Base-by-base conservation (phyloP, 2,888 invertebrate genomes). In the Metopia argyrocephala region DNA sequence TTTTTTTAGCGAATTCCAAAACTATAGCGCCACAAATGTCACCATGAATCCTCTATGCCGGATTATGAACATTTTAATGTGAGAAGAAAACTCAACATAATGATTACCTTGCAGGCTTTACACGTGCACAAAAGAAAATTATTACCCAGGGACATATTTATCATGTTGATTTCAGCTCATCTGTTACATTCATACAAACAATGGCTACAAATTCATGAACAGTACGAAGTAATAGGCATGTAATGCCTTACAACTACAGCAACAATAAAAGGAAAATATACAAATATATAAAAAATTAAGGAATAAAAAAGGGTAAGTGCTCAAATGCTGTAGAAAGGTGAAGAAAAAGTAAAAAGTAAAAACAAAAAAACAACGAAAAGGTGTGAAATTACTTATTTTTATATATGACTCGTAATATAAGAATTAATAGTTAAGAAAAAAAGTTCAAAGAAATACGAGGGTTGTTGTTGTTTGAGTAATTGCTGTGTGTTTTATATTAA, bases 131-230 rank as follows among this genome's bases (percentile, higher is more conserved):
- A 79, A 74, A 74, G 62, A 74, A 69, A 52, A 79, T 79, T 74
- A 78, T 68, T 79, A 69, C 69, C 78, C 57, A 74, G 78, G 69
- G 78, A 74, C 74, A 69, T 69, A 79, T 79, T 79, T 79, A 79
- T 79, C 78, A 74, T 79, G 74, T 69, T 74, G 74, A 79, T 69
- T 74, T 74, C 69, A 79, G 31, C 74, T 69, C 74, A 79, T 74
- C 57, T 69, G 74, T 69, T 74, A 73, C 52, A 45, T 5, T 54
- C 62, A 52, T 15, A 64, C 20, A 46, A 18, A 38, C 31, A 25
- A n/a, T 38, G 66, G 31, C n/a, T 25, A 48, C 48, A 57, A 57
- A 48, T 45, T 31, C 38, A 28, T 2, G 18, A 6, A 27, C 15
- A n/a, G 20, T 31, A 38, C 23, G 64, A 54, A n/a, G 52, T 54